Base-by-base conservation (phyloP, 1,140 invertebrate species). In the Drosophila lini region DNA sequence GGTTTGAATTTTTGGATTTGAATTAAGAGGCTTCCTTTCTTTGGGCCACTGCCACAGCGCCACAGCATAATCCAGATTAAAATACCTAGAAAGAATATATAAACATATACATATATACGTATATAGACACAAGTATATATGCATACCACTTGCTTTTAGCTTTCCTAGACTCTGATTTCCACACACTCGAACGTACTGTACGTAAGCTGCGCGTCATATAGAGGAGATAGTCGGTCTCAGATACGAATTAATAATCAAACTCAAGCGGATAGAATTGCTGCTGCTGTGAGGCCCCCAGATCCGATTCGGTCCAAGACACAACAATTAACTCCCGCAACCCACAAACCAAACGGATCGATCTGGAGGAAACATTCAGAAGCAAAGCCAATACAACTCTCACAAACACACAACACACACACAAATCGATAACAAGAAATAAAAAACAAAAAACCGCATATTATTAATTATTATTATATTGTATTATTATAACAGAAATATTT, bases 401-500 rank as follows among this genome's bases (percentile, higher is more conserved):
- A 25, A 3, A 28, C 25, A 9, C 8, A 10, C 15, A 28, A 19
- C 62, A 48, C 77, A 68, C 50, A 70, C 78, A 62, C 48, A 71
- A 71, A 71, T 71, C 45, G 53, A 71, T 41, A 40, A 56, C 57
- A 42, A 40, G 13, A 22, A 36, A 16, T 47, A 56, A 58, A 16
- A 8, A 36, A 25, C 7, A 5, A 19, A 58, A 44, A 71, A 73
- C 53, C 52, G 52, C 69, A 88, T 88, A 88, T 88, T 88, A 88
- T 88, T 88, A 88, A 88, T 77, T 79, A 88, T 88, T 88, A 88
- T 90, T 88, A 89, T 90, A 88, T 88, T 88, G 85, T 89, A 91
- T 89, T 91, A 91, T 91, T 91, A 88, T 88, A 91, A 91, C 83
- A 90, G 90, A 91, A 91, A 91, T 91, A 91, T 91, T 91, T 91